Evolutionary conservation across 2,888 invertebrate genomes (phyloP).

Genomic region (Cerastis leucographa): DNA sequence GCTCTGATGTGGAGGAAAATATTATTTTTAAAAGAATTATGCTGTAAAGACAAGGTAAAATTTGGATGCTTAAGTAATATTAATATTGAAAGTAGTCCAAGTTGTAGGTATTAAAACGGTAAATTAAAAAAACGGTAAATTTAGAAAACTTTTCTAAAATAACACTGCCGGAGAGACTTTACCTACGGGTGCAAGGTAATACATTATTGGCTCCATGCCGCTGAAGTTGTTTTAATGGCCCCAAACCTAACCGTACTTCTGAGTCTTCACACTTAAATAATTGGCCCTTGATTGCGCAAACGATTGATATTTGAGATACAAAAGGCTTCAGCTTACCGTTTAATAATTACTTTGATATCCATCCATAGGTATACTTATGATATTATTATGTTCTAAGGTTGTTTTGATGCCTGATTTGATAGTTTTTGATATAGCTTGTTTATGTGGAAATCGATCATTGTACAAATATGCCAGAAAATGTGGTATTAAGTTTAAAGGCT

Average conservation of each 20-base stretch:
- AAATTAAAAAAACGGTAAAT: too few relatives aligned
- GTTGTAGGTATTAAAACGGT: too few relatives aligned
- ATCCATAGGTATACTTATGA: neutral
- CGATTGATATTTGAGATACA: conserved; percentile 50
- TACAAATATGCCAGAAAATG: neutral
- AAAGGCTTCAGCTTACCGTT: conserved; percentile 41
- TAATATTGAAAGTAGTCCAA: too few relatives aligned
- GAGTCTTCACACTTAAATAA: conserved; percentile 70
- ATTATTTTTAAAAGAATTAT: too few relatives aligned
- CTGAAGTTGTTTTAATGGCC: conserved; percentile 42
- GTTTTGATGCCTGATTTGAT: neutral
- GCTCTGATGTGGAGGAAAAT: too few relatives aligned
- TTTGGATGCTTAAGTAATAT: too few relatives aligned
- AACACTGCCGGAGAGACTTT: too few relatives aligned
- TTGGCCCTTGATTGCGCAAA: conserved; percentile 73
- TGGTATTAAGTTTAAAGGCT: too few relatives aligned
- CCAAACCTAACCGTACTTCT: conserved; percentile 60
- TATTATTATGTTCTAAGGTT: neutral
- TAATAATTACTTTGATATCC: conserved; percentile 50
- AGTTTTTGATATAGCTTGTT: neutral
- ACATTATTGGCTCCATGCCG: too few relatives aligned
- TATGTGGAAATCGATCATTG: neutral
- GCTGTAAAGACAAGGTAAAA: too few relatives aligned
- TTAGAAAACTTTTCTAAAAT: too few relatives aligned
- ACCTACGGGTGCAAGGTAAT: too few relatives aligned